Conservation (phyloP, 2,113 vertebrate genomes). For the Corapipo altera region DNA sequence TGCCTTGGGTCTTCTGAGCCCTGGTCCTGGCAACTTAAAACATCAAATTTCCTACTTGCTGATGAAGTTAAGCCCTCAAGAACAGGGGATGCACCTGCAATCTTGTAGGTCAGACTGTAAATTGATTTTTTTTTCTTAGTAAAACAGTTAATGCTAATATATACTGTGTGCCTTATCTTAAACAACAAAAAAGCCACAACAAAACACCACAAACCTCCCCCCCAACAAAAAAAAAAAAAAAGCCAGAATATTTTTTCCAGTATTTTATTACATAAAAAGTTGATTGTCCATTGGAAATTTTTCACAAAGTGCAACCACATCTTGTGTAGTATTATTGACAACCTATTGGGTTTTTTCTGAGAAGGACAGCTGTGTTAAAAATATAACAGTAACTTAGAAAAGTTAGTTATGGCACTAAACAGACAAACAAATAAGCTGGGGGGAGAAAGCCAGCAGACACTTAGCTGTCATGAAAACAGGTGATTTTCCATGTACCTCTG, state of each 20-base stretch:
- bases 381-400: not conserved
- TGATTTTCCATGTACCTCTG: not conserved
- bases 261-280: conserved; percentile 34
- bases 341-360: not conserved
- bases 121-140: not conserved
- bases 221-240: not conserved
- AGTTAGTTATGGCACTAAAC: not conserved
- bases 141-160: not conserved
- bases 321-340: not conserved
- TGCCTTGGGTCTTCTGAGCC: not conserved
- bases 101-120: not conserved
- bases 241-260: not conserved
- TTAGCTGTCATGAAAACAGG: not conserved
- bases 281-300: conserved; percentile 26
- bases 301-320: not conserved
- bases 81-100: not conserved
- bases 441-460: not conserved
- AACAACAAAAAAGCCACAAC: not conserved
- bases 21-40: not conserved
- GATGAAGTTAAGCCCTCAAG: not conserved
- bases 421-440: not conserved
- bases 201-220: not conserved
- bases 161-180: not conserved
- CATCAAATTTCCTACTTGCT: not conserved
- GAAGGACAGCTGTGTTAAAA: not conserved